phyloP scores from a whole-genome alignment of 2,797 vertebrate species.

The Crocodylus rhombifer region DNA sequence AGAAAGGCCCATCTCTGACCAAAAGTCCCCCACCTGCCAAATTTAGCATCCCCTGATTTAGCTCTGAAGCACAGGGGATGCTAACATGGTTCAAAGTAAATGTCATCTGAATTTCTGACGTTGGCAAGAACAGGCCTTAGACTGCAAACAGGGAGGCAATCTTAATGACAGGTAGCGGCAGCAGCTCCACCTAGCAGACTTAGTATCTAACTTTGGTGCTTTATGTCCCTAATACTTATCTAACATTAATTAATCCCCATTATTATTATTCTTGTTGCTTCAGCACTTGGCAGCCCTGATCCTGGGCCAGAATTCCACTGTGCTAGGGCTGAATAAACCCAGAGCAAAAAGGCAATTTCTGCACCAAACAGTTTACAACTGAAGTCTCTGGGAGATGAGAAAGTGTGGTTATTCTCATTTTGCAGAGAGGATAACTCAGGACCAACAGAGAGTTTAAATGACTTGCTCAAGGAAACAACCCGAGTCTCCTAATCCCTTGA shows the following conservation, averaged over 20 bases:
- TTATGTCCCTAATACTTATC: not conserved
- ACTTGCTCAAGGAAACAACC: not conserved
- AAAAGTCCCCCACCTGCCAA: too few species aligned
- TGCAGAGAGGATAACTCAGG: not conserved
- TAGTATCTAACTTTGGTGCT: not conserved
- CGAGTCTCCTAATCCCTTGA: slow-evolving; percentile 6
- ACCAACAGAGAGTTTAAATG: not conserved
- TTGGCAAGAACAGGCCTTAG: not conserved
- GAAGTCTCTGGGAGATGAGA: not conserved
- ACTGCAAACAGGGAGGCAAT: not conserved
- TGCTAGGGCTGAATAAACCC: not conserved
- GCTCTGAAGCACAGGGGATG: not conserved
- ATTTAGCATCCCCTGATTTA: too few species aligned
- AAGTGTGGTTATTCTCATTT: not conserved
- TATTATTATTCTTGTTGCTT: not conserved
- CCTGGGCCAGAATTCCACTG: accelerated
- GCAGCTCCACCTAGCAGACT: too few species aligned
- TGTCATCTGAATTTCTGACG: not conserved
- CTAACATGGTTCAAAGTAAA: not conserved
- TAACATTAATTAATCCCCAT: not conserved
- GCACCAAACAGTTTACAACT: accelerated
- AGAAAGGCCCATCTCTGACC: not conserved
- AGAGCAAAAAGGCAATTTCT: not conserved
- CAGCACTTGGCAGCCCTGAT: not conserved
- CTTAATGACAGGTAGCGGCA: not conserved